Evolutionary conservation across 1,140 invertebrate species (phyloP).

Genomic region (Sarcophaga peregrina): DNA sequence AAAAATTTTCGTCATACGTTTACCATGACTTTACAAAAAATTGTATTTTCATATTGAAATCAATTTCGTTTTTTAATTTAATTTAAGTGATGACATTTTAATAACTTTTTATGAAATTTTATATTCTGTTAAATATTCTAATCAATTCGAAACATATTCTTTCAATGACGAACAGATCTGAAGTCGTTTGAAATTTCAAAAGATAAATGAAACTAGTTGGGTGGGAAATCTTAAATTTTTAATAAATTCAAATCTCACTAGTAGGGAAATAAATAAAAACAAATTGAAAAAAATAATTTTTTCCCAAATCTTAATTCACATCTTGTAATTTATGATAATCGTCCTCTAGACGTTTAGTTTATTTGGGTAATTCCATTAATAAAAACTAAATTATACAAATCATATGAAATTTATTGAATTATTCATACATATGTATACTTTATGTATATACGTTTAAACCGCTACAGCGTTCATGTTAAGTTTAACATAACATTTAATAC

Average conservation of each 20-base stretch:
- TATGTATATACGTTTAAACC: too few species aligned
- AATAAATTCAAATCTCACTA: not conserved
- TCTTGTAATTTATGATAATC: slow-evolving; percentile 12
- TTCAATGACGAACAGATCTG: not conserved
- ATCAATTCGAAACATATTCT: not conserved
- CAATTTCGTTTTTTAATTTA: not conserved
- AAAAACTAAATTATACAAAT: slow-evolving; percentile 25
- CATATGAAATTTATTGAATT: not conserved
- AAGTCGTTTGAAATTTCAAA: too few species aligned
- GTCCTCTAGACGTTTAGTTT: not conserved
- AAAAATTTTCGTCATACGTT: too few species aligned
- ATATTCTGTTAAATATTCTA: not conserved
- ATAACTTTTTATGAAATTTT: slow-evolving; percentile 9
- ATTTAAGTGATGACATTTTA: slow-evolving; percentile 11
- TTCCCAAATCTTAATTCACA: not conserved
- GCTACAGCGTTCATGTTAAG: too few species aligned
- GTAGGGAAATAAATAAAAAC: not conserved
- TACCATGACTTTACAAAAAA: too few species aligned
- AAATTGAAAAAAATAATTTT: slow-evolving; percentile 9
- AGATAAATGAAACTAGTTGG: not conserved
- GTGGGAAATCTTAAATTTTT: not conserved
- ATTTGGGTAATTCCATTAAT: slow-evolving; percentile 14
- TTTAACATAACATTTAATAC: too few species aligned
- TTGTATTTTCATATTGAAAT: too few species aligned
- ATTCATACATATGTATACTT: too few species aligned